Base-by-base conservation (phyloP, 2,797 vertebrate genomes). In the Tapirus indicus region DNA sequence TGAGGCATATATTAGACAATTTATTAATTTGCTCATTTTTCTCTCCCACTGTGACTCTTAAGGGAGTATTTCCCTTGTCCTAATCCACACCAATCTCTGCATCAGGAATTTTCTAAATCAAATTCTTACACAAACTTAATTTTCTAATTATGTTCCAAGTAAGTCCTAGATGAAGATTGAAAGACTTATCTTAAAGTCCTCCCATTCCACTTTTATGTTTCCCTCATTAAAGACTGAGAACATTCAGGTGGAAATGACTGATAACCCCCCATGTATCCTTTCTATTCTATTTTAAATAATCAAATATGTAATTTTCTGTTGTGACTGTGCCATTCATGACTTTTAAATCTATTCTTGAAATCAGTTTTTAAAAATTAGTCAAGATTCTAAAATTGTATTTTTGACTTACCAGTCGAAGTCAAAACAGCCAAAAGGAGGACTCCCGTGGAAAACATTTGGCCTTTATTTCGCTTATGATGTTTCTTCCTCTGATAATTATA, bases 391-490 rank as follows among this genome's bases (percentile, higher is more conserved):
- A 75, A n/a, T 69, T 78, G 14, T 74, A 7, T 72, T 82, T 85
- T 95, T 69, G 32, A 97, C 97, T 98, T 98, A 98, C 98, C 98
- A 4, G 90, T 90, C 38, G 96, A 98, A 97, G 96, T 88, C 4
- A 83, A 72, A 52, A 56, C 82, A 69, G 41, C 6, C 2, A 93
- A 64, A 89, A 98, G 0, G 44, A 98, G 41, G 38, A 93, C 38
- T 71, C 74, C 85, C 64, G 64, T 74, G 71, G 92, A 10, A 23
- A 82, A 69, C 97, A 97, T 98, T 69, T 97, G 93, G 54, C 13
- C 6, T 54, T 66, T 74, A 66, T 90, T 93, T 79, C 44, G 47
- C 4, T 20, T 69, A 0, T 52, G 58, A 23, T 7, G 35, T 74
- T 79, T 93, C 95, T 96, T 71, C 90, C 71, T 95, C 38, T 23